These are phyloP conservation scores for Petrocephalus microphthalmus DNA, from an alignment of 2,113 vertebrate species.

Conservation along the genomic window DNA sequence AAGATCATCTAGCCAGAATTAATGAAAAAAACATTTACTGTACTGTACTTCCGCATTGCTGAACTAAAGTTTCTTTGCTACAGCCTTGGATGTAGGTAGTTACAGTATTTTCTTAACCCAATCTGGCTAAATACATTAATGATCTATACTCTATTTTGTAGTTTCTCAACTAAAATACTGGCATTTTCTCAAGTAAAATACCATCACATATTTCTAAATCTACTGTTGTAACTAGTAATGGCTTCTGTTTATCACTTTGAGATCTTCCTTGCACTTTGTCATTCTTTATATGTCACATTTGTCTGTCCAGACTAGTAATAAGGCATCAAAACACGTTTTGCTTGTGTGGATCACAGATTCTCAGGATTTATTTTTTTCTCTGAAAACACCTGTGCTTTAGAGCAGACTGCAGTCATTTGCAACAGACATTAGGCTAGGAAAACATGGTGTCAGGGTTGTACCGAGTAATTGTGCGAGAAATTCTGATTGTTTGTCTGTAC, in stretches of 20 bases:
- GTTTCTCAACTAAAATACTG: background rate
- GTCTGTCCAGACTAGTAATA: conserved; percentile 48
- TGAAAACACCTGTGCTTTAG: conserved; percentile 37
- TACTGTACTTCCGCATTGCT: no score
- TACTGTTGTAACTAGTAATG: conserved; percentile 29
- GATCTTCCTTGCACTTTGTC: conserved; percentile 24
- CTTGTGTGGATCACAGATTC: conserved; percentile 38
- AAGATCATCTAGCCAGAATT: no score
- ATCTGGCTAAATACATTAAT: background rate
- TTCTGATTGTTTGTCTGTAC: conserved; percentile 7
- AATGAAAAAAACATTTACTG: no score
- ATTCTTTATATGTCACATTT: conserved; percentile 45
- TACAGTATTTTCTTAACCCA: background rate
- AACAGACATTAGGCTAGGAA: conserved; percentile 38
- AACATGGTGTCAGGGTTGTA: conserved; percentile 29
- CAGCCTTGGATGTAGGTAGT: no score
- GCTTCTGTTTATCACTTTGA: background rate
- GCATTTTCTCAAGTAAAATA: background rate
- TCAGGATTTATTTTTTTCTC: conserved; percentile 7
- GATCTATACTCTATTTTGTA: background rate
- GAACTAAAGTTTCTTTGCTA: no score
- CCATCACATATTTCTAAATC: background rate
- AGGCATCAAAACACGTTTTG: conserved; percentile 27
- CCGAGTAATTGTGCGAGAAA: conserved; percentile 14
- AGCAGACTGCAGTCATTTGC: conserved; percentile 49